Evolutionary conservation across 2,797 vertebrate species (phyloP).

Genomic region (Pipistrellus kuhlii): DNA sequence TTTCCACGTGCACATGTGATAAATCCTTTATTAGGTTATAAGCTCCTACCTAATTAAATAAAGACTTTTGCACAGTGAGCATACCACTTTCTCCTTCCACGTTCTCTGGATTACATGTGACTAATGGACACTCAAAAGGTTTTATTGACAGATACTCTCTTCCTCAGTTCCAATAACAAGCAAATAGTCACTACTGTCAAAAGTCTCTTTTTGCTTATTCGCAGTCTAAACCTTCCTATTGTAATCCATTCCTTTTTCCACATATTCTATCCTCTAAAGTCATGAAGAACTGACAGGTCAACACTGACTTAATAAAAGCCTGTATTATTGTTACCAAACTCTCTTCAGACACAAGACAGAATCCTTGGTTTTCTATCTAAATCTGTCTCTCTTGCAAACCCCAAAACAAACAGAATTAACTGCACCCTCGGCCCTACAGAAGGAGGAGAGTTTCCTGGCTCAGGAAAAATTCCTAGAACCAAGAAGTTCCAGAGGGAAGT

Average conservation of each 20-base stretch:
- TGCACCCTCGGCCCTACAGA: neutral
- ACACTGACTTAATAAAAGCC: neutral
- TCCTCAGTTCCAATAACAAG: neutral
- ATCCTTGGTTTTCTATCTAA: neutral
- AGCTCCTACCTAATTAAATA: neutral
- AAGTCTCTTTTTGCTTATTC: neutral
- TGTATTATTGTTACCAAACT: neutral
- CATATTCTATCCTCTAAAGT: neutral
- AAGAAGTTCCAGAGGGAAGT: constrained; percentile 4
- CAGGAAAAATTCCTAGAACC: neutral
- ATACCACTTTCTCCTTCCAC: neutral
- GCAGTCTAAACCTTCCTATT: neutral
- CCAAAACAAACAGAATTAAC: neutral
- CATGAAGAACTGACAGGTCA: neutral
- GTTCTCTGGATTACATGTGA: neutral
- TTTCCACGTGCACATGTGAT: neutral
- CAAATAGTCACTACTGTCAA: neutral
- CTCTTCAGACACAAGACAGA: neutral
- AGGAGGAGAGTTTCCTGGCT: neutral
- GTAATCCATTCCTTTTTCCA: neutral
- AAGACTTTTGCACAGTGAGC: neutral
- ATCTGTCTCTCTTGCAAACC: neutral
- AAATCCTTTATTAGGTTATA: constrained; percentile 18
- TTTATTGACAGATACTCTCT: constrained; percentile 11
- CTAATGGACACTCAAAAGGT: neutral